Evolutionary conservation across 1,140 invertebrate species (phyloP), one percentile per base, ranked within the genome.

Genomic region (Ericerus pela): DNA sequence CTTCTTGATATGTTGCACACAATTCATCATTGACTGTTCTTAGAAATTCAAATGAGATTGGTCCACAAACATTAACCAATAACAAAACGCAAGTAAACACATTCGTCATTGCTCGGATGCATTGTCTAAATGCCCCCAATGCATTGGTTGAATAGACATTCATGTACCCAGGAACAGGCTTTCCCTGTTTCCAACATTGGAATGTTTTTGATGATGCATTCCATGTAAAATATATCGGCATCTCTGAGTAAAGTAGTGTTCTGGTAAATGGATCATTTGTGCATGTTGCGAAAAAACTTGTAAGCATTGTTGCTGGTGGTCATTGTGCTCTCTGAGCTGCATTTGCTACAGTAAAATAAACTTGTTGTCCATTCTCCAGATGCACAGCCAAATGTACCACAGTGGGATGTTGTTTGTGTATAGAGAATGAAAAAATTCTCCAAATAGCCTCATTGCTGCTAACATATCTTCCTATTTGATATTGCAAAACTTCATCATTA

Each of bases 401-500:
- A 36, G 65, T 20, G 43, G 68, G 69, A 57, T 65, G 60, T 28
- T 62, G 43, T 55, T 69, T 63, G 52, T 70, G 67, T 28, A 72
- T 64, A 16, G 60, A 60, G 55, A 68, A 70, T 63, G 58, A 47
- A 8, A 68, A 63, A 33, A 73, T 67, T 51, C 64, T 56, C 68
- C 68, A 73, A 54, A 62, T 58, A 36, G 71, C 71, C 64, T 73
- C 61, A 33, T 51, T 36, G 20, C 43, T 58, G 36, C 64, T 64
- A 2, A 72, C 60, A 57, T 69, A 69, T 54, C 68, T 12, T 0
- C 63, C 64, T 41, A 61, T 61, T 62, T 70, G 55, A 54, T 66
- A 71, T 3, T 1, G 24, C 4, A 36, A 55, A 2, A 73, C 62
- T 65, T 74, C 69, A 58, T 73, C 68, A 58, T n/a, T n/a, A n/a